Conservation (phyloP, 1,140 invertebrate genomes). For the Formica exsecta region DNA sequence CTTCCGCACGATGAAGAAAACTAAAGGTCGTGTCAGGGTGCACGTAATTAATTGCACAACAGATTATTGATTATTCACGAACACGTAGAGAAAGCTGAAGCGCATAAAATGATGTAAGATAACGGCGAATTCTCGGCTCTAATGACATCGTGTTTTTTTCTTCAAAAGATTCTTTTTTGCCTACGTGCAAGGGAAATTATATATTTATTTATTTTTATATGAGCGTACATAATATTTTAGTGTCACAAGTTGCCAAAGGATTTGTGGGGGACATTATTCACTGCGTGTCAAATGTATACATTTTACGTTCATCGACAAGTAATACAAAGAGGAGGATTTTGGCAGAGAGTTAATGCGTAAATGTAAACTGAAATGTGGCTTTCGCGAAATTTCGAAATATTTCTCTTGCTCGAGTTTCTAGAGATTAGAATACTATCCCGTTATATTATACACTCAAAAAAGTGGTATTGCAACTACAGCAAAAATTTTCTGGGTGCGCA, state of each 20-base stretch:
- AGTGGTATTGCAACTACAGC: too few species aligned
- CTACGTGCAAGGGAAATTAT: not conserved
- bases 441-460: too few species aligned
- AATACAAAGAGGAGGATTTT: not conserved
- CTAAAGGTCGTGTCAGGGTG: slow-evolving; percentile 38
- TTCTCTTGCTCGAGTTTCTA: slow-evolving; percentile 61
- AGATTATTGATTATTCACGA: slow-evolving; percentile 56
- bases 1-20: slow-evolving; percentile 14
- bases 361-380: not conserved
- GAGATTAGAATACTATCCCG: slow-evolving; percentile 48
- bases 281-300: too few species aligned
- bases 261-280: not conserved
- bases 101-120: slow-evolving; percentile 13
- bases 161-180: not conserved
- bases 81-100: slow-evolving; percentile 24
- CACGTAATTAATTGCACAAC: slow-evolving; percentile 61
- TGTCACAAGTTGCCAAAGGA: not conserved
- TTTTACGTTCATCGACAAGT: slow-evolving; percentile 1
- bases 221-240: not conserved
- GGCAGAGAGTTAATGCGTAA: not conserved
- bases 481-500: too few species aligned
- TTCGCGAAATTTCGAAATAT: slow-evolving; percentile 57
- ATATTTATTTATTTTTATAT: not conserved
- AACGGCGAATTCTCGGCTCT: slow-evolving; percentile 6
- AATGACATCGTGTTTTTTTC: slow-evolving; percentile 30